Conservation (phyloP, 2,113 vertebrate genomes). For the Cheirogaleus medius region DNA sequence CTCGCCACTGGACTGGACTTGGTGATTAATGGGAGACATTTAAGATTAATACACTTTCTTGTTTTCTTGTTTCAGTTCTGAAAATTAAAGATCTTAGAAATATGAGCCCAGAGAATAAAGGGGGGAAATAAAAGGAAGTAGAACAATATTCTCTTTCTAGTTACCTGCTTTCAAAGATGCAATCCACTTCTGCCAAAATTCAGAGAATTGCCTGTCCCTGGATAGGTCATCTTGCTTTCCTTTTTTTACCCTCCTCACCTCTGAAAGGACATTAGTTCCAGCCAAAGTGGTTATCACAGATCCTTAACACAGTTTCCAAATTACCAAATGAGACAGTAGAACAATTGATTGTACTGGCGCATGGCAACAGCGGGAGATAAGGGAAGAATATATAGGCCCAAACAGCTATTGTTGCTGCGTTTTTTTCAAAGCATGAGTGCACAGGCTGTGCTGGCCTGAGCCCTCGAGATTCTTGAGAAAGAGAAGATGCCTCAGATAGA, state of each 20-base stretch:
- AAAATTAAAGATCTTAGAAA: conserved; percentile 66
- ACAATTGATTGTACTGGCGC: neutral
- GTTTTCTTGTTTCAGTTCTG: conserved; percentile 58
- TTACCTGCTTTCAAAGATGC: conserved; percentile 10
- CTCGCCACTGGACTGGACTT: conserved; percentile 16
- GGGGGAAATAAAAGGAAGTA: neutral
- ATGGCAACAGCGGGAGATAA: neutral
- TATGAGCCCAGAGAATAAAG: conserved; percentile 42
- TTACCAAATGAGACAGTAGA: neutral
- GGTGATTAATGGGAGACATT: conserved; percentile 48
- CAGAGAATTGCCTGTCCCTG: neutral
- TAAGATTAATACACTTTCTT: conserved; percentile 50
- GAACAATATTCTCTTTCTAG: conserved; percentile 47
- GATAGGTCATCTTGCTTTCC: neutral
- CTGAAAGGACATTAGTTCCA: conserved; percentile 23
- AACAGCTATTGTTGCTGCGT: neutral
- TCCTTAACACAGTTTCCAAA: neutral
- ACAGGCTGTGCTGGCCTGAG: neutral
- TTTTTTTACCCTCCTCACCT: conserved; percentile 26
- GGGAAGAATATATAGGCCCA: accelerated
- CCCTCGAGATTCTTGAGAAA: conserved; percentile 18
- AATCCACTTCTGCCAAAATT: neutral
- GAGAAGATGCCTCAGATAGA: neutral
- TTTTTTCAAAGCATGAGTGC: neutral
- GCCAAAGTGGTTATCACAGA: conserved; percentile 37